Evolutionary conservation across 2,888 invertebrate species (phyloP).

Genomic region (Fabriciana adippe): DNA sequence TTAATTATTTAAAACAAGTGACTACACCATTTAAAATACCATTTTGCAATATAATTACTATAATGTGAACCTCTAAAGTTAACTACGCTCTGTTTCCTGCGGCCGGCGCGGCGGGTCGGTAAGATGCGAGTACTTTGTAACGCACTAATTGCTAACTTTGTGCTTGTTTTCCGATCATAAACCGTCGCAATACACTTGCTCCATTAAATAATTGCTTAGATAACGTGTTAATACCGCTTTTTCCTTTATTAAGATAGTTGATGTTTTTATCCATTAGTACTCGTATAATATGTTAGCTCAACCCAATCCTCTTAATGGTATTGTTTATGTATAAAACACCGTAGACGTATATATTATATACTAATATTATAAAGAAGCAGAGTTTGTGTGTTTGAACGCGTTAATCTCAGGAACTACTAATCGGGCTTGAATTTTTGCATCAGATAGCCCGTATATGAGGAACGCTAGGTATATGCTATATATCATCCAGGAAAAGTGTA

Average conservation of each 20-base stretch:
- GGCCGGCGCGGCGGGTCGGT: conserved; percentile 50
- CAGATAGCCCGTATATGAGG: too few species aligned
- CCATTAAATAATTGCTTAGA: conserved; percentile 22
- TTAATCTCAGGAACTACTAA: too few species aligned
- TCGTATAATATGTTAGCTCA: not conserved
- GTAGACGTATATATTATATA: too few species aligned
- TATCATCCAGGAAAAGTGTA: too few species aligned
- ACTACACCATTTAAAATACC: not conserved
- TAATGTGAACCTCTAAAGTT: conserved; percentile 30
- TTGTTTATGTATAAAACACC: too few species aligned
- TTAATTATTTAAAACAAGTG: not conserved
- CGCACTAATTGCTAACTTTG: conserved; percentile 37
- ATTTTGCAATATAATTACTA: conserved; percentile 5
- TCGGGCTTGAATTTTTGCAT: too few species aligned
- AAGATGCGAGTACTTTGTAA: conserved; percentile 70
- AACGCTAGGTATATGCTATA: too few species aligned
- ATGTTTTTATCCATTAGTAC: conserved; percentile 13
- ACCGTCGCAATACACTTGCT: conserved; percentile 25
- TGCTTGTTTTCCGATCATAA: conserved; percentile 3
- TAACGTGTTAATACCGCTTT: conserved; percentile 5
- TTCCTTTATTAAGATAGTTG: not conserved
- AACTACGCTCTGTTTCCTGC: conserved; percentile 52
- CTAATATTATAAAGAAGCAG: too few species aligned
- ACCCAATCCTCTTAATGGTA: too few species aligned
- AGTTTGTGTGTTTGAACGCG: too few species aligned